phyloP scores from a whole-genome alignment of 2,113 vertebrate genomes.

The Geothlypis trichas region DNA sequence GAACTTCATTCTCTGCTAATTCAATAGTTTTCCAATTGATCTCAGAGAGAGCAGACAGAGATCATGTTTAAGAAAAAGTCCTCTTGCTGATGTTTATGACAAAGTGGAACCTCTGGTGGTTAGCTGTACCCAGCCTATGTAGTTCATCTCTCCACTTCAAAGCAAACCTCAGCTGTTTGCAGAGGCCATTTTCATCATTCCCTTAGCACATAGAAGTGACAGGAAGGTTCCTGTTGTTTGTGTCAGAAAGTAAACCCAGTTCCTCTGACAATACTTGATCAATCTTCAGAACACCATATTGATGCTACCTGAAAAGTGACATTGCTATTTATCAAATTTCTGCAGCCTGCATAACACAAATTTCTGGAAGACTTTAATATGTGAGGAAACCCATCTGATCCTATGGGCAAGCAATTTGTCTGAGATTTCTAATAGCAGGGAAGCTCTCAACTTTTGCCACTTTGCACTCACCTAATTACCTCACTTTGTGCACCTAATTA shows the following conservation, averaged over 20 bases:
- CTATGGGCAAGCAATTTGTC: not conserved
- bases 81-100: not conserved
- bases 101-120: not conserved
- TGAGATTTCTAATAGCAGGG: not conserved
- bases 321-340: not conserved
- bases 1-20: not conserved
- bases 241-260: not conserved
- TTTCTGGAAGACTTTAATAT: not conserved
- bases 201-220: not conserved
- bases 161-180: not conserved
- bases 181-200: not conserved
- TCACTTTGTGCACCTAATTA: constrained; percentile 34
- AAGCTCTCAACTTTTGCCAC: constrained; percentile 12
- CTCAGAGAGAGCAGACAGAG: not conserved
- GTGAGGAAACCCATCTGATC: not conserved
- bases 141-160: not conserved
- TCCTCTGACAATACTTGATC: not conserved
- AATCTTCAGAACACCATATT: not conserved
- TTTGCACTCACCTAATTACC: constrained; percentile 13
- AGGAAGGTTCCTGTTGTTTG: not conserved
- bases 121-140: not conserved
- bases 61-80: not conserved
- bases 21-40: not conserved
- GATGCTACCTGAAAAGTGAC: not conserved
- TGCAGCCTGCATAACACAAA: not conserved